Base-by-base conservation (phyloP, 1,140 invertebrate genomes). In the Tachypleus tridentatus region DNA sequence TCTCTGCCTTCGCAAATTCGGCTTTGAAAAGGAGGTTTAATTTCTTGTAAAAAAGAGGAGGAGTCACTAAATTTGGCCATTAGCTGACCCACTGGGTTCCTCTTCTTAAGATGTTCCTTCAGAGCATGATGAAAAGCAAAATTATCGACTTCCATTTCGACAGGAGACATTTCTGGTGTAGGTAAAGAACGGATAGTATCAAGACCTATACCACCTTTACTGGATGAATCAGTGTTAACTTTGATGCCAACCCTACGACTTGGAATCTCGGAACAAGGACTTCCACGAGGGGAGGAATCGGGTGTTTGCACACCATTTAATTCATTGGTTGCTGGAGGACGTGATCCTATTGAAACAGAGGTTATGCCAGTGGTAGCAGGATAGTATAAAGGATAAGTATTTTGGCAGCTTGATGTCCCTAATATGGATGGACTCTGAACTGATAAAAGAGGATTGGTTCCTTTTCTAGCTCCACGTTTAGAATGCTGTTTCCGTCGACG, bases 401-500 rank as follows among this genome's bases (percentile, higher is more conserved):
- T 29, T 29, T 29, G 29, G 29, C 29, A 29, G 29, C 29, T 29
- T 29, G 29, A 29, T 29, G 71, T 68, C 29, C 29, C 47, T 70
- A 65, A 63, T 74, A 73, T 57, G 69, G 70, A 58, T 72, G 65
- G 60, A 73, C 57, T 61, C 67, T 66, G 67, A 67, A 65, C 52
- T 49, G 67, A 50, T 5, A 64, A 66, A 10, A 66, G 49, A 50
- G 49, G 82, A 77, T 57, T 52, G 47, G 5, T 54, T 68, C 87
- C 79, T 51, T 9, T 70, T 51, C 54, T 65, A 47, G 48, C 64
- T 69, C 48, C 70, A 64, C 86, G 79, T 77, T 93, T 93, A 71
- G 88, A 87, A 74, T 92, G 90, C 29, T 29, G 29, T 79, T 95
- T 95, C 73, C 91, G 84, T 62, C 92, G 82, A 58, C 91, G 80